These are phyloP conservation scores for Papio anubis DNA, from an alignment of 2,113 vertebrate species.

Conservation along the genomic window DNA sequence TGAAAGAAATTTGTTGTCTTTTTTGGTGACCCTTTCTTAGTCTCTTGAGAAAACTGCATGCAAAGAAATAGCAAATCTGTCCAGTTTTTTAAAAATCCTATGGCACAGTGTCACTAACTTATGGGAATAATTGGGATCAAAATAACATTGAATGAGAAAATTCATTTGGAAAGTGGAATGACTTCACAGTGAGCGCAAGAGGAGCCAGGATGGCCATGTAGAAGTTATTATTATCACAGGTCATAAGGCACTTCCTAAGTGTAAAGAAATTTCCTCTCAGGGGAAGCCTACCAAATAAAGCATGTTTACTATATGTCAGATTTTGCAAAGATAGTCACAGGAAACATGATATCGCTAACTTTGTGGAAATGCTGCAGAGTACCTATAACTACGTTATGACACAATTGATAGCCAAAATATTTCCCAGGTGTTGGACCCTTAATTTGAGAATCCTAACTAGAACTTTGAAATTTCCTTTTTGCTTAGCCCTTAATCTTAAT, in stretches of 20 bases:
- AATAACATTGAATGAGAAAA: slow-evolving; percentile 36
- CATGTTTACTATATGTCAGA: neutral
- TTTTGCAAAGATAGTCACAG: slow-evolving; percentile 23
- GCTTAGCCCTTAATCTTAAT: slow-evolving; percentile 23
- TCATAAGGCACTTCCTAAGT: slow-evolving; percentile 47
- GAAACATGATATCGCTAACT: neutral
- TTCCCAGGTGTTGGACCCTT: neutral
- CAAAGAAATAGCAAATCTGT: neutral
- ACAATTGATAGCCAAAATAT: neutral
- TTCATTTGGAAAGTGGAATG: slow-evolving; percentile 19
- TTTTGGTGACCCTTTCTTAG: slow-evolving; percentile 27
- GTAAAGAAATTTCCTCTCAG: slow-evolving; percentile 55
- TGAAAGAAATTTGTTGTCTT: neutral
- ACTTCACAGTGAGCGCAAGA: neutral
- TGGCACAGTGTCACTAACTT: neutral
- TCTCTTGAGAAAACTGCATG: neutral
- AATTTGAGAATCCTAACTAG: neutral
- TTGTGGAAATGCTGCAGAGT: neutral
- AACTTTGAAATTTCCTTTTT: slow-evolving; percentile 44
- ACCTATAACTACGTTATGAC: neutral
- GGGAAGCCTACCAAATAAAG: slow-evolving; percentile 42
- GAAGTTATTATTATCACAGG: neutral
- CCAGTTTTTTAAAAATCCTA: neutral
- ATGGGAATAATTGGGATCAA: neutral
- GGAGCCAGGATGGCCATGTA: neutral